Conservation (phyloP, 2,888 invertebrate genomes). For the Lasioglossum malachurum region DNA sequence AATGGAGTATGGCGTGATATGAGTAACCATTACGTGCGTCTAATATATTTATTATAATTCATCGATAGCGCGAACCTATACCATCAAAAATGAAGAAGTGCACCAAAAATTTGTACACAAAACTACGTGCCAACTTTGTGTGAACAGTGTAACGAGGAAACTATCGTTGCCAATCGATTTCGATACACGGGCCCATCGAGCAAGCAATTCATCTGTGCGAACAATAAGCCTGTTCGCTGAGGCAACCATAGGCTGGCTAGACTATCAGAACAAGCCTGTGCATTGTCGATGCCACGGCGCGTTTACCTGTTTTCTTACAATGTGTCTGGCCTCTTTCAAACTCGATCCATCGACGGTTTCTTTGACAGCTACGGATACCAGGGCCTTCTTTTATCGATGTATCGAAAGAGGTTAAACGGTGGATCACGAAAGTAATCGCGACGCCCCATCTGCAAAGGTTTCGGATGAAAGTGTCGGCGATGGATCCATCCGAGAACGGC, state of each 20-base stretch:
- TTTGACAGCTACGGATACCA: slow-evolving; percentile 22
- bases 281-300: slow-evolving; percentile 43
- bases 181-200: background rate
- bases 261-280: slow-evolving; percentile 18
- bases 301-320: slow-evolving; percentile 58
- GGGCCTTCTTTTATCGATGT: slow-evolving; percentile 34
- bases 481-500: slow-evolving; percentile 50
- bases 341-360: slow-evolving; percentile 40
- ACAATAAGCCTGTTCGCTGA: slow-evolving; percentile 47
- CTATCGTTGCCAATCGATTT: slow-evolving; percentile 21
- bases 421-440: slow-evolving; percentile 47
- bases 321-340: slow-evolving; percentile 30
- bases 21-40: too few species aligned
- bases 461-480: slow-evolving; percentile 61
- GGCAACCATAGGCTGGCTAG: background rate
- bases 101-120: background rate
- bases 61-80: too few species aligned
- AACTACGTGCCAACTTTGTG: background rate
- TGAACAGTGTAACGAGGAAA: slow-evolving; percentile 1
- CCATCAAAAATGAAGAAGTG: background rate
- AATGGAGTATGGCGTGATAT: background rate
- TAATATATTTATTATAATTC: too few species aligned
- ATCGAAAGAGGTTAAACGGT: slow-evolving; percentile 48
- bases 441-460: slow-evolving; percentile 59
- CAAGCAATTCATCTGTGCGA: slow-evolving; percentile 31